Evolutionary conservation across 2,888 invertebrate species (phyloP).

Genomic region (Pterostichus madidus): DNA sequence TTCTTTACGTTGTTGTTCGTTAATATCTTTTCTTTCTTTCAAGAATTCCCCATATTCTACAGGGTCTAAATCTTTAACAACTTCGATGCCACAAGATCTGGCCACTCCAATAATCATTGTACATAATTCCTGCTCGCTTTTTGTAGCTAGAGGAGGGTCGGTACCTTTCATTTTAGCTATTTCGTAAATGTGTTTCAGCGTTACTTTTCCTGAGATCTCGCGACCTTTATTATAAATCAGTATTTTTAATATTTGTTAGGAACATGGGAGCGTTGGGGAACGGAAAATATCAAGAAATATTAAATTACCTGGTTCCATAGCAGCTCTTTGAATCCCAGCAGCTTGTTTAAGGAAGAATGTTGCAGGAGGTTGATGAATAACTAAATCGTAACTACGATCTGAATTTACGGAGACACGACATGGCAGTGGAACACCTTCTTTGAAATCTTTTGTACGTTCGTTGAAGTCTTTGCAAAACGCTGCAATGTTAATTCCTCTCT

Average conservation of each 20-base stretch:
- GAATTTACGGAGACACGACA: constrained; percentile 89
- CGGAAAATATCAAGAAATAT: background rate
- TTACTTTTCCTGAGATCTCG: constrained; percentile 93
- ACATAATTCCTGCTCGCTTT: constrained; percentile 86
- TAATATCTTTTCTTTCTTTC: constrained; percentile 84
- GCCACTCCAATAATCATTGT: constrained; percentile 88
- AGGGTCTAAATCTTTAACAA: constrained; percentile 87
- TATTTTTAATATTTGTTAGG: background rate
- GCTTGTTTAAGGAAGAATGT: constrained; percentile 95
- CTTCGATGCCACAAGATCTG: constrained; percentile 90
- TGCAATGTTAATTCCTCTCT: constrained; percentile 97
- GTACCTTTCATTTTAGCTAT: constrained; percentile 97
- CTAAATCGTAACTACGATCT: constrained; percentile 90
- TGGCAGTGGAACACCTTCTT: constrained; percentile 94
- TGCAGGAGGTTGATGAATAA: constrained; percentile 92
- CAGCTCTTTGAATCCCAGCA: constrained; percentile 92
- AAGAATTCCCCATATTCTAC: constrained; percentile 91
- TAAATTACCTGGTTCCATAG: constrained; percentile 81
- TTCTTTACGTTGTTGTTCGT: constrained; percentile 87
- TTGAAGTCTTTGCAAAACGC: constrained; percentile 99
- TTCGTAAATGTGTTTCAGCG: constrained; percentile 97
- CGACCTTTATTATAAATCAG: constrained; percentile 78
- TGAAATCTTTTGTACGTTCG: constrained; percentile 91
- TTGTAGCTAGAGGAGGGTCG: constrained; percentile 87
- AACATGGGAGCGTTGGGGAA: too few species aligned